Evolutionary conservation across 2,113 vertebrate genomes (phyloP).

Genomic region (Salvator merianae): DNA sequence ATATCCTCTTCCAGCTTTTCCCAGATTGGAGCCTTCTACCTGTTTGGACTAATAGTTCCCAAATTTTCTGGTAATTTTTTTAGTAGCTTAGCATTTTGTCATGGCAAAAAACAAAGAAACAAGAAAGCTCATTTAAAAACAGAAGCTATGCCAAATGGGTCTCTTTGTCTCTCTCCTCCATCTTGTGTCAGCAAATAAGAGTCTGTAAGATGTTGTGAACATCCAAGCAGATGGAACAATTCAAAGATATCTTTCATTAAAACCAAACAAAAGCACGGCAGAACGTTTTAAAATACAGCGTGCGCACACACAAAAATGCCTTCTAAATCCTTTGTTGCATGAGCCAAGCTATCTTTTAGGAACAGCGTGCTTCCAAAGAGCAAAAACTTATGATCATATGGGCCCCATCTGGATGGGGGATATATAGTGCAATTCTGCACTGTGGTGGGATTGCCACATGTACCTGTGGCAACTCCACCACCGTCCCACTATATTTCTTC

Average conservation of each 20-base stretch:
- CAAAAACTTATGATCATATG: too few species aligned
- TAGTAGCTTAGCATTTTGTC: too few species aligned
- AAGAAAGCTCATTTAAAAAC: slow-evolving; percentile 22
- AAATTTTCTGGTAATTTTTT: too few species aligned
- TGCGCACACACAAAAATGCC: neutral
- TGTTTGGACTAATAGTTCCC: too few species aligned
- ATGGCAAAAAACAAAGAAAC: neutral
- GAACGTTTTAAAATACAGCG: neutral
- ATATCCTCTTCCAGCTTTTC: neutral
- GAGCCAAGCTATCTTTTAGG: neutral
- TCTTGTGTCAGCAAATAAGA: slow-evolving; percentile 21
- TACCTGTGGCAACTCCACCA: too few species aligned
- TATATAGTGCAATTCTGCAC: too few species aligned
- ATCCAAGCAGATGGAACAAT: slow-evolving; percentile 11
- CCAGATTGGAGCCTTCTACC: too few species aligned
- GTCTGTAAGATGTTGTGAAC: slow-evolving; percentile 23
- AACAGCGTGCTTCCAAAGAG: neutral
- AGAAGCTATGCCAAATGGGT: slow-evolving; percentile 9
- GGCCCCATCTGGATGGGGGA: too few species aligned
- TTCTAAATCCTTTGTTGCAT: neutral
- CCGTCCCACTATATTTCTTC: too few species aligned
- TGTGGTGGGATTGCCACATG: too few species aligned
- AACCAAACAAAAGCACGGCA: neutral
- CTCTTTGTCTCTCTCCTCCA: slow-evolving; percentile 27
- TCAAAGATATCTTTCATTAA: neutral